These are phyloP conservation scores for Leucoraja ocellata DNA, from an alignment of 2,797 vertebrate genomes.

Conservation along the genomic window DNA sequence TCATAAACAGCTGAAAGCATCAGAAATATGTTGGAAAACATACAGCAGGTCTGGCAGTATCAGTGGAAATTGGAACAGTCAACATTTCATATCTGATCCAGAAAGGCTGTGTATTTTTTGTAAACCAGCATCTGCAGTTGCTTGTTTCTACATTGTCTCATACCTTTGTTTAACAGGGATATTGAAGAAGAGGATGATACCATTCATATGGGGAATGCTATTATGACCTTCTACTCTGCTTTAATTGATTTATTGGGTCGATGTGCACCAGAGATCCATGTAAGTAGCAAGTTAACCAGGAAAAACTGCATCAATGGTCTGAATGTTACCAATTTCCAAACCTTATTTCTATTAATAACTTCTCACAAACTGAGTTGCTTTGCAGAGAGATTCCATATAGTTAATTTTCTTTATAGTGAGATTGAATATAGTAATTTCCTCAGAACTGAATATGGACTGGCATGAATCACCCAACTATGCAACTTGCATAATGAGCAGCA, in stretches of 20 bases:
- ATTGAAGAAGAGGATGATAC: slow-evolving; percentile 74
- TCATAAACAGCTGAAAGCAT: background rate
- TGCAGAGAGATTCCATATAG: background rate
- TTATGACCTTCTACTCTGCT: slow-evolving; percentile 94
- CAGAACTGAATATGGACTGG: background rate
- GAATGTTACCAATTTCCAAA: background rate
- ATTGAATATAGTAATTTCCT: background rate
- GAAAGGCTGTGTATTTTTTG: no score
- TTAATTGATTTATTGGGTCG: slow-evolving; percentile 88
- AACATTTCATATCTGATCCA: no score
- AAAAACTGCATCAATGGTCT: background rate
- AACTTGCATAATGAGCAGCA: no score
- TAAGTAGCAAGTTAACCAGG: slow-evolving; percentile 56
- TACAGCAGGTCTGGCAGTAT: no score
- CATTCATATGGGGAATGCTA: slow-evolving; percentile 91
- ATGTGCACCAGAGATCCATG: slow-evolving; percentile 93
- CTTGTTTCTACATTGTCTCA: background rate
- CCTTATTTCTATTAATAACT: background rate
- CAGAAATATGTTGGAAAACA: no score
- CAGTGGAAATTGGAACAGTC: no score
- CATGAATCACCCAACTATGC: background rate
- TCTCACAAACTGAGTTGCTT: background rate
- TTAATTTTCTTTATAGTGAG: background rate
- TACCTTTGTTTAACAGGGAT: slow-evolving; percentile 55
- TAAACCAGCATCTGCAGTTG: no score